Evolutionary conservation across 1,140 invertebrate species (phyloP), one percentile per base, ranked within the genome.

Genomic region (Venustaconcha ellipsiformis): DNA sequence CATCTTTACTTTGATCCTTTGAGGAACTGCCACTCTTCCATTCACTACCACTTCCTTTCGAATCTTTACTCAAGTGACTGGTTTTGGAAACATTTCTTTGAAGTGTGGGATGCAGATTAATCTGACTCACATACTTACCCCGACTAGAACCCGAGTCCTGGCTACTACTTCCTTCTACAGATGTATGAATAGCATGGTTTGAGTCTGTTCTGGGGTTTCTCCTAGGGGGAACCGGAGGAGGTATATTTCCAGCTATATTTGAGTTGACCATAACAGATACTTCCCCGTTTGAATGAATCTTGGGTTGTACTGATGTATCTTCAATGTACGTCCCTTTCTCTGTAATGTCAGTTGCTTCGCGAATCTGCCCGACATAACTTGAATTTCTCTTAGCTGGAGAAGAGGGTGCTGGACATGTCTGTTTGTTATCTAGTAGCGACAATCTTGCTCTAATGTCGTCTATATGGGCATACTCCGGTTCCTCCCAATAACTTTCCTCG

Each of bases 401-500:
- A 30, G 26, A 30, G 26, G 60, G 73, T 48, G 20, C 72, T 77
- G 12, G 69, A 70, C 13, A 20, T 67, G 8, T 72, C 67, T 86
- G 75, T 18, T 85, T 84, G 26, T 79, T 70, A 20, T 86, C 84
- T 13, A 88, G 37, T 58, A 83, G 79, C 23, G 75, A 75, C 14
- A 88, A 62, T 14, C 86, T 75, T 14, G 84, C 81, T 58, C 82
- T 78, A 57, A 88, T 86, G 15, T 88, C 81, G 57, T 86, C 85
- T 71, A 88, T 70, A 2, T 83, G 82, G 76, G 88, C 86, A 71
- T 88, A 89, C 26, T 84, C 86, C 14, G 88, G 88, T 67, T 88
- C 88, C 70, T 89, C 88, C 80, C 84, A 89, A 75, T 85, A 88
- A 57, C 84, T 86, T 62, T 88, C 85, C 57, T 88, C 86, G 60